Base-by-base conservation (phyloP, 2,113 vertebrate species). In the Solea senegalensis region DNA sequence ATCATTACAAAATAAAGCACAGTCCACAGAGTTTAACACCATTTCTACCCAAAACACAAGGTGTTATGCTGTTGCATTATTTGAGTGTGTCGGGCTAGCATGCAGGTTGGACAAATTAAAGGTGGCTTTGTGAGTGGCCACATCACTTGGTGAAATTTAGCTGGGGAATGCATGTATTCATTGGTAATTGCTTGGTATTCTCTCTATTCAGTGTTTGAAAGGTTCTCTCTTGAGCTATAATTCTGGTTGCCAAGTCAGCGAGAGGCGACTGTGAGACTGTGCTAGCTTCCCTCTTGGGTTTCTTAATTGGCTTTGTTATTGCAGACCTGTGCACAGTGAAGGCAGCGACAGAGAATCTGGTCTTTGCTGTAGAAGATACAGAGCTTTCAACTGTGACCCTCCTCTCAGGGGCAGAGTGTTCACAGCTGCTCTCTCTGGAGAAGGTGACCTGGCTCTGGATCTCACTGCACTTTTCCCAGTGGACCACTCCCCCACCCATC, bases 241-340 rank as follows among this genome's bases (percentile, higher is more conserved):
- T 69, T 85, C 85, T 74, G 78, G 86, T 89, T 91, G 89, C 90
- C 86, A 90, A 90, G 90, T 91, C 89, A 90, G 86, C 82, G 69
- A 83, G 76, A 83, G 88, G 87, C 78, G 76, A 89, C 86, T 66
- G 76, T 74, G 81, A 88, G 87, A 71, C 76, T 58, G 77, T n/a
- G 58, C 66, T 65, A 26, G 68, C 79, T 76, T 65, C 75, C 87
- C 91, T 91, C 91, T 45, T 63, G 90, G 89, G 91, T 65, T 89
- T 92, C 88, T 86, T 91, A 92, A 92, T 90, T 92, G 91, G 89
- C 91, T 91, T 90, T 91, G 88, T 90, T 91, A 91, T 92, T 92
- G 90, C 86, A 88, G 86, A 91, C 81, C 81, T 85, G 88, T 82
- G 82, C 76, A 55, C 82, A 84, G 75, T 78, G 79, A 81, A 86